Conservation (phyloP, 2,113 vertebrate species). For the Zosterops japonicus region DNA sequence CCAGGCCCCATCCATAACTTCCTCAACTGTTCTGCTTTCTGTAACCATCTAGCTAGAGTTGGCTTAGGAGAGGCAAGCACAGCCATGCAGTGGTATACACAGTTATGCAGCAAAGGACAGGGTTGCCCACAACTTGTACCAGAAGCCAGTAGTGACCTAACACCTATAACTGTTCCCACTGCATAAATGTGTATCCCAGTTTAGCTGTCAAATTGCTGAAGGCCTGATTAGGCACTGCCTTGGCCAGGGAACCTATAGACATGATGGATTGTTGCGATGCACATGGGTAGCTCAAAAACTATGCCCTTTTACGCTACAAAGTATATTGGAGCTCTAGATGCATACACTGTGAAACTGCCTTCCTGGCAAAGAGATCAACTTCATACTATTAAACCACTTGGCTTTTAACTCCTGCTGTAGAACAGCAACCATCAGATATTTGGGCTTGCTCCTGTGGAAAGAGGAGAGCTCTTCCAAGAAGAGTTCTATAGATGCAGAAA, state of each 20-base stretch:
- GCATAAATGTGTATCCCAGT: background rate
- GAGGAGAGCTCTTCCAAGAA: background rate
- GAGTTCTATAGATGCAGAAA: background rate
- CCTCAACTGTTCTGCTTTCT: background rate
- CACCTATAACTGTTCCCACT: background rate
- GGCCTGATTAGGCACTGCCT: background rate
- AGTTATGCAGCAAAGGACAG: background rate
- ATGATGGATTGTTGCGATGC: background rate
- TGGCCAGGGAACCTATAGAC: background rate
- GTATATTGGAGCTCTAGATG: background rate
- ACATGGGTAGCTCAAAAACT: background rate
- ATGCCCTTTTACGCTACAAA: background rate
- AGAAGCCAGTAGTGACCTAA: background rate
- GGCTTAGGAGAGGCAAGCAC: background rate
- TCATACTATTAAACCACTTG: background rate
- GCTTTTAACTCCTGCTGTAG: background rate
- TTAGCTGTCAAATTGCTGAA: background rate
- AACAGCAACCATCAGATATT: background rate
- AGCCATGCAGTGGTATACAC: fast-evolving
- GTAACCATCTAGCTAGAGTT: background rate
- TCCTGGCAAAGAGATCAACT: background rate
- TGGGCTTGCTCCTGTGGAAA: background rate
- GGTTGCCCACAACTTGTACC: background rate
- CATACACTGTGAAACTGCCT: background rate
- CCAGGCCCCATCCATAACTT: background rate